These are phyloP conservation scores for Drosophila funebris DNA, from an alignment of 1,140 invertebrate species.

Conservation along the genomic window DNA sequence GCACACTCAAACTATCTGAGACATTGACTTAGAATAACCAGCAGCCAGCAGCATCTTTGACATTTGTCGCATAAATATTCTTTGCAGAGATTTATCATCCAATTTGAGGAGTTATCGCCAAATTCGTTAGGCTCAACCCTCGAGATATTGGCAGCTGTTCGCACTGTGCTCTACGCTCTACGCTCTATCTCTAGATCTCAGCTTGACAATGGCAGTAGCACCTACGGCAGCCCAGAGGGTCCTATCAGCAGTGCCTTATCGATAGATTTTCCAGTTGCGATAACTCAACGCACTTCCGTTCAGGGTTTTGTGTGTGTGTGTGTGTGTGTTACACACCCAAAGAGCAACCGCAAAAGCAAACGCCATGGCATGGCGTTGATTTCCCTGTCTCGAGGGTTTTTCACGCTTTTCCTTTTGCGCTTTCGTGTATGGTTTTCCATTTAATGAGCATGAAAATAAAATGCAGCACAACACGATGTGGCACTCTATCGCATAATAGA, in stretches of 20 bases:
- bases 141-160: conserved; percentile 59
- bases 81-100: conserved; percentile 49
- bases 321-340: no score
- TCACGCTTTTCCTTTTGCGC: conserved; percentile 58
- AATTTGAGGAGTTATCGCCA: conserved; percentile 49
- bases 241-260: conserved; percentile 43
- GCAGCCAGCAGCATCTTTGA: conserved; percentile 42
- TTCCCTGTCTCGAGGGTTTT: conserved; percentile 46
- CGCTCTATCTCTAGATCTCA: conserved; percentile 1
- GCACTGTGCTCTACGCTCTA: no score
- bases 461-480: conserved; percentile 33
- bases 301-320: conserved; percentile 4
- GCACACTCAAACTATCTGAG: neutral
- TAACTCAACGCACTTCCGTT: conserved; percentile 67
- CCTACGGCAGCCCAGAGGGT: conserved; percentile 42
- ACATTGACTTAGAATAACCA: neutral
- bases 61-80: conserved; percentile 51
- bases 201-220: conserved; percentile 47
- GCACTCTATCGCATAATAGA: conserved; percentile 36
- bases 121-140: conserved; percentile 35
- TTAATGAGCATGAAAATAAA: conserved; percentile 74
- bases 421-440: conserved; percentile 52
- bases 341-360: conserved; percentile 60
- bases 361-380: conserved; percentile 32
- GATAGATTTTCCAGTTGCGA: conserved; percentile 56